Base-by-base conservation (phyloP, 2,797 vertebrate genomes). In the Falco cherrug region DNA sequence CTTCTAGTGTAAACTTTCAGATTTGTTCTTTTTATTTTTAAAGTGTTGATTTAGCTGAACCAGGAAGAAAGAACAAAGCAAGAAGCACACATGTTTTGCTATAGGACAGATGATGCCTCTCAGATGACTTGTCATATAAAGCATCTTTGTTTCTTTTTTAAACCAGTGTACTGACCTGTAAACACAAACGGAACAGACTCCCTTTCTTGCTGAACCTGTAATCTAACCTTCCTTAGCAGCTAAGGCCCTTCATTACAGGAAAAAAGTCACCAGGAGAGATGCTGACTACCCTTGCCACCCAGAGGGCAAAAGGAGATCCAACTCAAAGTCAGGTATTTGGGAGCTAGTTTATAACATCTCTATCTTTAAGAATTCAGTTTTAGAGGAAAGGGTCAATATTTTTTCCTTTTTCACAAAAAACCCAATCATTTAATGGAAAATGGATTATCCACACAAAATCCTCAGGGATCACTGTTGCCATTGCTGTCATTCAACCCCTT, bases 111-210 rank as follows among this genome's bases (percentile, higher is more conserved):
- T 16, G 88, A 51, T 0, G 5, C 77, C 86, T 95, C 93, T 96
- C 95, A 47, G 84, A 89, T 93, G 88, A 83, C 95, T 71, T 21
- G 4, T 41, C 74, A 80, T 70, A 92, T 67, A 96, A 96, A 96
- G 92, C 86, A 84, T 65, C 61, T 93, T 92, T 95, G 90, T 94
- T 90, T 70, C 92, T 77, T 63, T 71, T 57, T 81, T 45, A 70
- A 83, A 83, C 20, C 77, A 63, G 35, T 21, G 61, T 90, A 60
- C n/a, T 5, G 1, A 48, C 18, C 85, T 47, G 64, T 28, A 94
- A 91, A 77, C 39, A 80, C 96, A 79, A 53, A n/a, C 0, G 2
- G 81, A 95, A 95, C 90, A 95, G 86, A 85, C 24, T 25, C 70
- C 33, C 84, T 91, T 95, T 96, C 84, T 95, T 89, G 67, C 74